Conservation (phyloP, 1,140 invertebrate species). For the Linepithema humile region DNA sequence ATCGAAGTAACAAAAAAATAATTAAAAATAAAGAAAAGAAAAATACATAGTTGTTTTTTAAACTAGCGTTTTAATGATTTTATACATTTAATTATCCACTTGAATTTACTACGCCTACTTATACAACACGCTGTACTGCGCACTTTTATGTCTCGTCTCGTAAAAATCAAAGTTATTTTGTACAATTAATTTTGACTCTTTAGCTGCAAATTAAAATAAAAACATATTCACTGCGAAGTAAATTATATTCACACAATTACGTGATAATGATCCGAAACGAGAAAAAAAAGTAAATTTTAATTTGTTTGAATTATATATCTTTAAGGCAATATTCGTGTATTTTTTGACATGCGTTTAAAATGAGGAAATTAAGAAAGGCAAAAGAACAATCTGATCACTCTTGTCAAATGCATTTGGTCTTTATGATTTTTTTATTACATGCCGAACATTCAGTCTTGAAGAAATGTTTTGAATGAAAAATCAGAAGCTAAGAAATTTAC, state of each 20-base stretch:
- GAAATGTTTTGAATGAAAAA: conserved; percentile 45
- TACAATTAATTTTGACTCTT: too few relatives aligned
- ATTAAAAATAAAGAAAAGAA: too few relatives aligned
- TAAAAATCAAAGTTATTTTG: too few relatives aligned
- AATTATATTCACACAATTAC: too few relatives aligned
- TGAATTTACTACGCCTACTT: conserved; percentile 43
- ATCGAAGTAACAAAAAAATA: too few relatives aligned
- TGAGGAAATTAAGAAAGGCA: conserved; percentile 17
- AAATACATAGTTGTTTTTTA: too few relatives aligned
- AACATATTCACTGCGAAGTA: too few relatives aligned
- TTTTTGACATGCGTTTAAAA: background rate
- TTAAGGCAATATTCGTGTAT: background rate
- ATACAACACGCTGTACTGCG: conserved; percentile 34
- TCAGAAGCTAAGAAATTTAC: conserved; percentile 11
- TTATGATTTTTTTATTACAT: background rate
- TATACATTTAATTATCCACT: conserved; percentile 61
- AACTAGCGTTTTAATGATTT: conserved; percentile 72
- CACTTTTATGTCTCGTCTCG: conserved; percentile 35
- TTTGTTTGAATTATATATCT: background rate
- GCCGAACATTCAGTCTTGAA: conserved; percentile 25
- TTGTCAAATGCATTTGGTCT: background rate
- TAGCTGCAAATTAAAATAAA: too few relatives aligned
- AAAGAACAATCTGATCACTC: background rate
- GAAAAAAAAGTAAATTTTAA: conserved; percentile 21
- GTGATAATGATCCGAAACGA: too few relatives aligned